Evolutionary conservation across 2,113 vertebrate species (phyloP).

Genomic region (Gnathonemus echidnorhynchus): DNA sequence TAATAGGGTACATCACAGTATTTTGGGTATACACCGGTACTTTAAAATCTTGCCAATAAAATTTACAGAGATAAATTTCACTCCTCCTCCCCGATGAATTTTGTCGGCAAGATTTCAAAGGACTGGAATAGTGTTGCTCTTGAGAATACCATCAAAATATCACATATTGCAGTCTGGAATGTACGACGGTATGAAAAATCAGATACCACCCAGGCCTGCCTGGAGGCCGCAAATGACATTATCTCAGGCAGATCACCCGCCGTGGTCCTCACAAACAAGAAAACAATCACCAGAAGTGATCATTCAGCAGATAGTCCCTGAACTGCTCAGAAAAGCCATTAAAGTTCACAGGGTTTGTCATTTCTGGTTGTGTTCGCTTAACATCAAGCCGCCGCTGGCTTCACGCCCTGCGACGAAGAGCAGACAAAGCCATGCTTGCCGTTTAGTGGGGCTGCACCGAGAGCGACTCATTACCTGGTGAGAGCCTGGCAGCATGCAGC

Average conservation of each 20-base stretch:
- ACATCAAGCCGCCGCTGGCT: not conserved
- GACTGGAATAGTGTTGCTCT: not conserved
- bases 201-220: not conserved
- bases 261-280: not conserved
- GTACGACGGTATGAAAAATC: not conserved
- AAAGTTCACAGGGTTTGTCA: not conserved
- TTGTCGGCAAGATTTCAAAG: not conserved
- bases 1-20: not conserved
- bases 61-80: not conserved
- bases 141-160: not conserved
- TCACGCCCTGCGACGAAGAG: not conserved
- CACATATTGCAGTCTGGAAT: not conserved
- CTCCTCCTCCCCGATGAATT: not conserved
- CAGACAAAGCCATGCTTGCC: not conserved
- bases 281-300: constrained; percentile 2
- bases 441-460: not conserved
- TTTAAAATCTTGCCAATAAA: not conserved
- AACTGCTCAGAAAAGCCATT: not conserved
- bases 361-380: not conserved
- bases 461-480: not conserved
- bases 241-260: not conserved
- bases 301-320: not conserved
- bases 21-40: not conserved
- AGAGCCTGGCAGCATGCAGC: not conserved
- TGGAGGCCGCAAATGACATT: not conserved